Base-by-base conservation (phyloP, 2,888 invertebrate species). In the Rhogogaster chlorosoma region DNA sequence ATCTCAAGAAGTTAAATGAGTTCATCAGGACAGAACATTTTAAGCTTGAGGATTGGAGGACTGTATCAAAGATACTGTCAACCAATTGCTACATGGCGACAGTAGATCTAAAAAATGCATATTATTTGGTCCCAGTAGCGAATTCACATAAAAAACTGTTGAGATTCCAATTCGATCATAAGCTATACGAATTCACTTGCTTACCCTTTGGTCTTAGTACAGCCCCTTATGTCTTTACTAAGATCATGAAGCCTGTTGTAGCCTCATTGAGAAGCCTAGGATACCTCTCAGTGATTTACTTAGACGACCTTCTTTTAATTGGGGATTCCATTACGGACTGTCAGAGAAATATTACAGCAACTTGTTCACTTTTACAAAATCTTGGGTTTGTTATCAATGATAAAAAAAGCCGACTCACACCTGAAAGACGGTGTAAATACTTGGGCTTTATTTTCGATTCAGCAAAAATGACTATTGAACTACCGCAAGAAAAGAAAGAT, bases 121-220 rank as follows among this genome's bases (percentile, higher is more conserved):
- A 26, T 22, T 71, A 85, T 61, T 6, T 86, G 0, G 2, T 85
- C 29, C 67, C 77, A 29, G 67, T 15, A 2, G 67, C 75, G 45
- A 12, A 86, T 42, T 42, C 38, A 22, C 45, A 87, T 73, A 86
- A 86, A 84, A 90, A 89, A 86, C 88, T 86, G 83, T 86, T 89
- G 36, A 67, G 87, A 73, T 90, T 89, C 83, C 12, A 82, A 53
- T 89, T 88, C 84, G 18, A 86, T 2, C 71, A 67, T 3, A 84
- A n/a, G 49, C 36, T 87, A 5, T 89, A 87, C 84, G 85, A 89
- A 84, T 89, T 88, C 86, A 86, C 22, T 75, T 84, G 84, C 64
- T 29, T 90, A 18, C 89, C 89, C 6, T 89, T 90, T 85, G 89
- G 89, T 7, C 83, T 89, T 18, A 87, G 86, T 26, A 86, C 86